phyloP scores from a whole-genome alignment of 2,113 vertebrate genomes.

The Antidorcas marsupialis region DNA sequence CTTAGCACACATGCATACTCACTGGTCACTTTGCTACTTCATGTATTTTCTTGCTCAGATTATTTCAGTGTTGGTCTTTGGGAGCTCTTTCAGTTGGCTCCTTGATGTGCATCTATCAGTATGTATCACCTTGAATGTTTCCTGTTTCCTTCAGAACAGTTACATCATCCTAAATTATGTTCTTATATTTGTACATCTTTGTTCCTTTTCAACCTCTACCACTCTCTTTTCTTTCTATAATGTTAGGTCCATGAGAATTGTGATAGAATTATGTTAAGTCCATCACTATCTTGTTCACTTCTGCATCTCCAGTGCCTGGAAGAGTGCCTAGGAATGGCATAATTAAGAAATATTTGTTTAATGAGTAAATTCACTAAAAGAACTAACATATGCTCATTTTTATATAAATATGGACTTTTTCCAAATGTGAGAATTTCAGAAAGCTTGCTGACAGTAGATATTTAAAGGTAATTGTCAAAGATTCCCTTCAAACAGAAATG shows the following conservation, averaged over 20 bases:
- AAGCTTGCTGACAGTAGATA: not conserved
- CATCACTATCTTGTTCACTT: not conserved
- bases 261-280: not conserved
- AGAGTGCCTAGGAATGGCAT: not conserved
- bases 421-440: not conserved
- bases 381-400: not conserved
- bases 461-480: not conserved
- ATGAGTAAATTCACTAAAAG: not conserved
- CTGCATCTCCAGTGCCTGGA: not conserved
- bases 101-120: not conserved
- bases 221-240: not conserved
- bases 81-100: not conserved
- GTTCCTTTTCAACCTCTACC: not conserved
- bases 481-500: not conserved
- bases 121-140: not conserved
- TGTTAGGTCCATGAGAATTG: not conserved
- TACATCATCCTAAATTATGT: not conserved
- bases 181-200: not conserved
- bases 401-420: not conserved
- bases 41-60: not conserved
- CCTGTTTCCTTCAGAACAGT: not conserved
- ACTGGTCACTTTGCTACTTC: not conserved
- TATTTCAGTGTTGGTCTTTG: not conserved
- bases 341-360: not conserved
- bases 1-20: not conserved